Percentiles rank a stretch among this genome's conserved stretches.
phyloP scores from a whole-genome alignment of 2,113 vertebrate genomes.

The Istiophorus platypterus region DNA sequence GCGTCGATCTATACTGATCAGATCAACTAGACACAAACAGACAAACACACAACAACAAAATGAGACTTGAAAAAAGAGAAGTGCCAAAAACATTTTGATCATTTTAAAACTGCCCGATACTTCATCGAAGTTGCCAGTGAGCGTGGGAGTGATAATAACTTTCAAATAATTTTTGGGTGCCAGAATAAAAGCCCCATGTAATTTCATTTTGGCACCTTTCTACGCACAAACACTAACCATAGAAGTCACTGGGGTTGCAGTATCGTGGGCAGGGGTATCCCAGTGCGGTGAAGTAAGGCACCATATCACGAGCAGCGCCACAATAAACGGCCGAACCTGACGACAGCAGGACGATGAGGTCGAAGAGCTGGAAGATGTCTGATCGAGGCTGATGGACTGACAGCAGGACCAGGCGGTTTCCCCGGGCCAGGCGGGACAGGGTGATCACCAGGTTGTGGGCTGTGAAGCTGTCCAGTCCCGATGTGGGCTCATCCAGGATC shows the following conservation, averaged over 20 bases:
- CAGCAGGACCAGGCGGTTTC: slow-evolving; percentile 93
- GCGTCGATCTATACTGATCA: slow-evolving; percentile 92
- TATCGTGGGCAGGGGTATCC: slow-evolving; percentile 93
- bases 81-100: neutral
- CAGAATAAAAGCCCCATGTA: neutral
- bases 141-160: neutral
- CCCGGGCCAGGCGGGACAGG: slow-evolving; percentile 91
- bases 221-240: slow-evolving; percentile 83
- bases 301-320: slow-evolving; percentile 91
- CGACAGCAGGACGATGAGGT: slow-evolving; percentile 93
- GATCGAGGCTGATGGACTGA: slow-evolving; percentile 97
- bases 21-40: slow-evolving; percentile 87
- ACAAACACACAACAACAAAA: slow-evolving; percentile 70
- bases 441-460: slow-evolving; percentile 96
- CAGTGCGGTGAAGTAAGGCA: slow-evolving; percentile 91
- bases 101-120: neutral
- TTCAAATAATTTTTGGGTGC: neutral
- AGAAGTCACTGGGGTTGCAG: slow-evolving; percentile 97
- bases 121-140: neutral
- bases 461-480: slow-evolving; percentile 97
- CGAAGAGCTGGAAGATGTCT: slow-evolving; percentile 95
- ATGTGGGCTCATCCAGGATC: slow-evolving; percentile 95
- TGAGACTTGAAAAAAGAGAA: neutral
- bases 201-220: neutral
- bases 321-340: slow-evolving; percentile 91